Evolutionary conservation across 2,888 invertebrate species (phyloP).

Genomic region (Prionchulus punctatus): DNA sequence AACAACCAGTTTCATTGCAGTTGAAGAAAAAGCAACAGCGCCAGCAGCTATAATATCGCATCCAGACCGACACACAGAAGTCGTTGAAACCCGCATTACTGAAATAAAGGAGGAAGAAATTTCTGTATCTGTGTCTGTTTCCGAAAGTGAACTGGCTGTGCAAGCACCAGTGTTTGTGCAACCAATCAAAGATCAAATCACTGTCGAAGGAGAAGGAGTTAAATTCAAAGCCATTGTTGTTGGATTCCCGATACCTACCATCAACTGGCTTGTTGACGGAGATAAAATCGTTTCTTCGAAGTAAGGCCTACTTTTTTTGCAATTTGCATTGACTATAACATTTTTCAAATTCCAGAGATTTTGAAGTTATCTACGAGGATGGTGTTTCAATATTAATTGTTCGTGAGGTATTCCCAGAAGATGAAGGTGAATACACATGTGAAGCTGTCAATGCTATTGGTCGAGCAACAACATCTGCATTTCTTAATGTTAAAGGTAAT

Average conservation of each 20-base stretch:
- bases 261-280: conserved; percentile 31
- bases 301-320: conserved; percentile 9
- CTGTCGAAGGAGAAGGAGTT: conserved; percentile 17
- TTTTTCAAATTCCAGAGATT: conserved; percentile 17
- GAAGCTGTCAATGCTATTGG: conserved; percentile 65
- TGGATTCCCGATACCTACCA: conserved; percentile 32
- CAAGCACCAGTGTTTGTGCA: conserved; percentile 8
- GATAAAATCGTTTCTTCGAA: conserved; percentile 20
- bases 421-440: conserved; percentile 69
- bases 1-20: too few species aligned
- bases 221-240: conserved; percentile 29
- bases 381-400: conserved; percentile 65
- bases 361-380: conserved; percentile 27
- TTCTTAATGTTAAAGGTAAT: conserved; percentile 13
- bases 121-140: neutral
- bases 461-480: conserved; percentile 48
- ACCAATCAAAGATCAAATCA: neutral
- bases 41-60: too few species aligned
- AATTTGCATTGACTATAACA: neutral
- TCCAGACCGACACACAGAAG: too few species aligned
- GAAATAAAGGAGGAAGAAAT: too few species aligned
- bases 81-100: too few species aligned
- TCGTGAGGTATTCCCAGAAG: conserved; percentile 67
- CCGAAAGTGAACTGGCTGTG: conserved; percentile 1
- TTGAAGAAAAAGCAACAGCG: too few species aligned